Evolutionary conservation across 2,113 vertebrate species (phyloP), one percentile per base, ranked within the genome.

Genomic region (Benitochromis conjunctus): DNA sequence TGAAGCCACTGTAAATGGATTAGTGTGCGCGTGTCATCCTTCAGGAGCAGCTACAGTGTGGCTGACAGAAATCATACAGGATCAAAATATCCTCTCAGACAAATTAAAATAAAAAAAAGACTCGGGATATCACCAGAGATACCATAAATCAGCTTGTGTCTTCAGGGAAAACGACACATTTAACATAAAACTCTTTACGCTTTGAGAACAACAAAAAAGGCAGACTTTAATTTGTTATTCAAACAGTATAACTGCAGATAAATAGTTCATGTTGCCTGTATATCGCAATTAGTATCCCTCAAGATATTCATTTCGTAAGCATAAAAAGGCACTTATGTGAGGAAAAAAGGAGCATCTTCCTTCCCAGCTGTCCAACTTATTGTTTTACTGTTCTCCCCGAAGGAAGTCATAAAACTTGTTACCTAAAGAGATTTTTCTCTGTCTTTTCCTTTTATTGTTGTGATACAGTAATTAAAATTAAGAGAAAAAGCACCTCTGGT

Each of bases 1-100:
- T 94, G 95, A 95, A 95, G 82, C 86, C 92, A 94, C 92, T 91
- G 93, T 97, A 97, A 97, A 97, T 92, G 81, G 89, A 88, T 95
- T 94, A 55, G 38, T 43, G 84, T 43, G 48, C 81, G 64, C 13
- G 21, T 55, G 81, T 79, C 91, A 90, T 82, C 69, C 83, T 34
- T 64, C 43, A 55, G 41, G 82, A n/a, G 29, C 29, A 9, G 41
- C 90, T 79, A 24, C 69, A 62, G 79, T 46, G 24, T 80, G 77
- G 86, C 31, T 77, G 89, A 60, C 82, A 81, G 51, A 85, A 88
- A 69, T 92, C 87, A 84, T 80, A 80, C n/a, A n/a, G 5, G 69
- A 58, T 84, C 74, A 77, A 55, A 86, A 84, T n/a, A 36, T 41
- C 48, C 31, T 19, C 24, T 56, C 26, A 38, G 48, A 83, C 38